Base-by-base conservation (phyloP, 2,113 vertebrate species). In the Phyllostomus hastatus region DNA sequence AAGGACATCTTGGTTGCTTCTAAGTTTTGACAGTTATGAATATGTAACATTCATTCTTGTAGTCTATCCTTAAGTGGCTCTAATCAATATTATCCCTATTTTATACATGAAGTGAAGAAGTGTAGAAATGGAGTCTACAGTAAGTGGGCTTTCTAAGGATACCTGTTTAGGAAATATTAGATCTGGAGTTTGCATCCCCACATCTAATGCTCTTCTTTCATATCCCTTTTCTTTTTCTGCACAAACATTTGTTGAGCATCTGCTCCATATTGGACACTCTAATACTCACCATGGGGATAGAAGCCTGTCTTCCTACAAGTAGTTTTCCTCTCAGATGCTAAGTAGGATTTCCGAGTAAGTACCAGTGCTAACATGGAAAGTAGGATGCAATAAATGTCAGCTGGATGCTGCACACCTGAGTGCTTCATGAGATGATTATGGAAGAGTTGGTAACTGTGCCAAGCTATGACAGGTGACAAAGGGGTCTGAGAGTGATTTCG, bases 1-100 rank as follows among this genome's bases (percentile, higher is more conserved):
- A 87, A 87, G 35, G 31, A 93, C 31, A 80, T 14, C 61, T 73
- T 80, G 73, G 24, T 66, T 66, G 31, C 35, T 91, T 87, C 43
- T 35, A 91, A 46, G n/a, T 66, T 86, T 80, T 64, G 43, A 22
- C 16, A 80, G 5, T 72, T 87, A 52, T 35, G 14, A 72, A 64
- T 86, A 66, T 26, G 35, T 35, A 75, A 10, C 33, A 54, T 43
- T 35, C 2, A 11, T 89, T 69, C 52, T 91, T 69, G 78, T 69
- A 73, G 57, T 67, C 24, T 26, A n/a, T 69, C 22, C 31, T 35
- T 7, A 67, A 64, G 28, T 22, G 5, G 57, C 24, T 24, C 43
- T 75, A 75, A 35, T 79, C 46, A 79, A 66, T 70, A 64, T 26
- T 75, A 50, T 38, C 28, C 16, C 33, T 73, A 33, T 72, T 87